Evolutionary conservation across 2,113 vertebrate genomes (phyloP).

Genomic region (Varanus komodoensis): DNA sequence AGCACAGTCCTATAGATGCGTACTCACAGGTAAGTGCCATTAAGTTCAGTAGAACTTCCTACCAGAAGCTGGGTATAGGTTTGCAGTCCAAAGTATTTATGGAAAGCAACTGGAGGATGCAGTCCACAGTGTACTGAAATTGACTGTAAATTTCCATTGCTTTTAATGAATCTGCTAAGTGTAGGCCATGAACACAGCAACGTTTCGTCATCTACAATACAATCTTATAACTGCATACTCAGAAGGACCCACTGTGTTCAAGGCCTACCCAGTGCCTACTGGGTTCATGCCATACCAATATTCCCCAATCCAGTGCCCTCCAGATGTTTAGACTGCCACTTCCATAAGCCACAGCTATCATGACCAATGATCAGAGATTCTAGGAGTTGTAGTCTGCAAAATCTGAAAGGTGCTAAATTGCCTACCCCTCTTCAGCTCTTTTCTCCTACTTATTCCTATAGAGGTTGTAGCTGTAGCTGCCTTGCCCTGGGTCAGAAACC

Average conservation of each 20-base stretch:
- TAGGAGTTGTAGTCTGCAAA: no score
- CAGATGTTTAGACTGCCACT: no score
- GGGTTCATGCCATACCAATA: no score
- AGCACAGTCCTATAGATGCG: not conserved
- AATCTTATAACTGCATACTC: not conserved
- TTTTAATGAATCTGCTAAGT: not conserved
- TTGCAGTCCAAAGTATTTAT: not conserved
- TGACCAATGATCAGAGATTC: not conserved
- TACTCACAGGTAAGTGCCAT: not conserved
- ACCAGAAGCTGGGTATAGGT: not conserved
- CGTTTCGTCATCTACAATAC: not conserved
- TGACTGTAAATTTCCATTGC: not conserved
- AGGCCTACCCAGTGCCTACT: not conserved
- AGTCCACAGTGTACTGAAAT: not conserved
- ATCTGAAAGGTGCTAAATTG: no score
- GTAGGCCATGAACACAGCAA: not conserved
- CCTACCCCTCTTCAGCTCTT: not conserved
- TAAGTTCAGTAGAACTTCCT: not conserved
- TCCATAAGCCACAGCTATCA: no score
- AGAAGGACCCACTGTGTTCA: not conserved
- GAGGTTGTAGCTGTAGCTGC: not conserved
- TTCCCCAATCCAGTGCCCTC: no score
- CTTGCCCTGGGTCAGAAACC: not conserved
- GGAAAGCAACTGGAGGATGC: not conserved
- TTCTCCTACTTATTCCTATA: not conserved